Evolutionary conservation across 2,888 invertebrate species (phyloP).

Genomic region (Cryptops parisi): DNA sequence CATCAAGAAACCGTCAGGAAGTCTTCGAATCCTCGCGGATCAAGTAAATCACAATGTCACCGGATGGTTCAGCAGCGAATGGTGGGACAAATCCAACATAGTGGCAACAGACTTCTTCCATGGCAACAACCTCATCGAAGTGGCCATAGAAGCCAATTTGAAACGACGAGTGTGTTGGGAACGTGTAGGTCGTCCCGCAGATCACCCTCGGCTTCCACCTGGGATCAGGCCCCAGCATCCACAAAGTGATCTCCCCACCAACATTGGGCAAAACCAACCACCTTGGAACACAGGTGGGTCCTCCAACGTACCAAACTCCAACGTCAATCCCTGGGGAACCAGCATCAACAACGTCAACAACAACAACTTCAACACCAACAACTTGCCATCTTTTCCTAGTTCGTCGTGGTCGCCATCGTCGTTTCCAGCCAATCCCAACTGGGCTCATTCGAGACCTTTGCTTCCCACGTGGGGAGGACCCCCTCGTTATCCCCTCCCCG

Average conservation of each 20-base stretch:
- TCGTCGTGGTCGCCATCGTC: not conserved
- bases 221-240: not conserved
- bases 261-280: not conserved
- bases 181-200: not conserved
- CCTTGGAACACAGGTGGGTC: not conserved
- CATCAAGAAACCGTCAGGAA: conserved; percentile 43
- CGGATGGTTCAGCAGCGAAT: conserved; percentile 41
- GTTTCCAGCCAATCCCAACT: not conserved
- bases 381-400: not conserved
- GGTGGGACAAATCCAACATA: conserved; percentile 38
- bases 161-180: conserved; percentile 14
- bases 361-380: not conserved
- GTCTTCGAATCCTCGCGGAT: conserved; percentile 48
- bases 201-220: not conserved
- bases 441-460: not conserved
- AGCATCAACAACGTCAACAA: not conserved
- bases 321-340: not conserved
- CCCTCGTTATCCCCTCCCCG: conserved; percentile 1
- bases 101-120: conserved; percentile 39
- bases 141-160: conserved; percentile 36
- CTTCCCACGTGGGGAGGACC: not conserved
- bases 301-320: not conserved
- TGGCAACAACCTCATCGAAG: conserved; percentile 37
- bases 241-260: not conserved
- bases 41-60: conserved; percentile 53